phyloP scores from a whole-genome alignment of 2,888 invertebrate species.

The Drosophila neotestacea region DNA sequence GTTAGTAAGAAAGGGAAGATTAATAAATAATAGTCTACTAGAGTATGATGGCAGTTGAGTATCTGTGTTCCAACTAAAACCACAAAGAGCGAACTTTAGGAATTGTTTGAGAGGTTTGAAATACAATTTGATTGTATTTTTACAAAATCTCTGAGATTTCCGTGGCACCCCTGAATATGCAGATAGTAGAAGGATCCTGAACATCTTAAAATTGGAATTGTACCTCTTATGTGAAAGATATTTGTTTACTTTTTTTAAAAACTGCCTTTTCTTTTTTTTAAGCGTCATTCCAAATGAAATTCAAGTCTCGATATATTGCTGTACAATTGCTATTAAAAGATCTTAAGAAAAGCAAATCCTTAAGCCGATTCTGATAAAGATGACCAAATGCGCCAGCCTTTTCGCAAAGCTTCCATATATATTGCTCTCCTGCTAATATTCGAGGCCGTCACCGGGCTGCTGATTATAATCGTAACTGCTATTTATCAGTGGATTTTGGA shows the following conservation, averaged over 20 bases:
- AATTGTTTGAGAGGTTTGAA: no score
- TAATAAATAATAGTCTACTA: no score
- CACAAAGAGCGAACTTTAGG: no score
- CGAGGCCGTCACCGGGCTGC: slow-evolving; percentile 71
- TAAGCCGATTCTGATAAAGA: slow-evolving; percentile 44
- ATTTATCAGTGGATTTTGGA: slow-evolving; percentile 69
- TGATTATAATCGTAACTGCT: slow-evolving; percentile 68
- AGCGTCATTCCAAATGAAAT: slow-evolving; percentile 28
- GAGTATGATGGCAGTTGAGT: no score
- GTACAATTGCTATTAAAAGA: slow-evolving; percentile 4
- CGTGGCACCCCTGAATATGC: no score
- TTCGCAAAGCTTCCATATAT: slow-evolving; percentile 72
- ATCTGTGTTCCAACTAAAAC: no score
- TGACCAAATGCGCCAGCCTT: slow-evolving; percentile 83
- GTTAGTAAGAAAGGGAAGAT: no score
- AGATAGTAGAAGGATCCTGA: no score
- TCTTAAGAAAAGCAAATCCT: slow-evolving; percentile 6
- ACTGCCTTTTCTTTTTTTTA: not conserved
- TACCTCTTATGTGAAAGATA: no score
- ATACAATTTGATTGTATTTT: no score
- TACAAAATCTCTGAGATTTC: no score
- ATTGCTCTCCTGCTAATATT: slow-evolving; percentile 69
- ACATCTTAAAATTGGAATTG: no score
- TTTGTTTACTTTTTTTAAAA: not conserved
- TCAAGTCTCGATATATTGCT: slow-evolving; percentile 12